A percentile compares a stretch with the other conserved stretches of the same genome.
phyloP scores from a whole-genome alignment of 2,797 vertebrate genomes.

The Sitta carolinensis region DNA sequence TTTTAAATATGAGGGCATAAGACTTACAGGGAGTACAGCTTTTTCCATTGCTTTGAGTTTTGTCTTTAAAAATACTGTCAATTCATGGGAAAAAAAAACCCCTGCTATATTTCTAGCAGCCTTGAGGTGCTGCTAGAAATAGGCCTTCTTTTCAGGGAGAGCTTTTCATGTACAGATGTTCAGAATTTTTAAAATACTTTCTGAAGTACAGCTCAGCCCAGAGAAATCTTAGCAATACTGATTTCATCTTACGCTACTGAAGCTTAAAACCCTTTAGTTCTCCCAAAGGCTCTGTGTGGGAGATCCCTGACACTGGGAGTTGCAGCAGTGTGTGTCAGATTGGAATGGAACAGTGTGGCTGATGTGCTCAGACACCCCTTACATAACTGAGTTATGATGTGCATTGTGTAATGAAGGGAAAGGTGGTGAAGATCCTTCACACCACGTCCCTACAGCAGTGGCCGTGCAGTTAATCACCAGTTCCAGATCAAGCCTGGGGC shows the following conservation, averaged over 20 bases:
- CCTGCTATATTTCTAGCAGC: not conserved
- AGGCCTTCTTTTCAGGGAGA: not conserved
- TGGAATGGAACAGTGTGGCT: not conserved
- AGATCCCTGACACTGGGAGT: not conserved
- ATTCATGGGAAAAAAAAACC: not conserved
- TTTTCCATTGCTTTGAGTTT: not conserved
- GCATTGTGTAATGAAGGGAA: conserved; percentile 24
- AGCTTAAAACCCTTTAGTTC: not conserved
- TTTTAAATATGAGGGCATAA: not conserved
- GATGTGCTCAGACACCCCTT: not conserved
- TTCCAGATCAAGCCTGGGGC: not conserved
- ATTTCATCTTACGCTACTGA: not conserved
- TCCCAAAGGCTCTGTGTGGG: not conserved
- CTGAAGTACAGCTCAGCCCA: not conserved
- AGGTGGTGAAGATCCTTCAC: not conserved
- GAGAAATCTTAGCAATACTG: not conserved
- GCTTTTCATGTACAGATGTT: not conserved
- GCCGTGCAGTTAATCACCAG: accelerated
- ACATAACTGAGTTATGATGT: not conserved
- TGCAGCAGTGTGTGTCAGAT: not conserved
- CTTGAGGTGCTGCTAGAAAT: not conserved
- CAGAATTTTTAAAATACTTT: not conserved
- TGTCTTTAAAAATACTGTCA: not conserved
- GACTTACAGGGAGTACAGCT: not conserved
- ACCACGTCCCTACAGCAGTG: not conserved